These are phyloP conservation scores for Apogon hyalosoma DNA, from an alignment of 2,797 vertebrate species.

Conservation along the genomic window DNA sequence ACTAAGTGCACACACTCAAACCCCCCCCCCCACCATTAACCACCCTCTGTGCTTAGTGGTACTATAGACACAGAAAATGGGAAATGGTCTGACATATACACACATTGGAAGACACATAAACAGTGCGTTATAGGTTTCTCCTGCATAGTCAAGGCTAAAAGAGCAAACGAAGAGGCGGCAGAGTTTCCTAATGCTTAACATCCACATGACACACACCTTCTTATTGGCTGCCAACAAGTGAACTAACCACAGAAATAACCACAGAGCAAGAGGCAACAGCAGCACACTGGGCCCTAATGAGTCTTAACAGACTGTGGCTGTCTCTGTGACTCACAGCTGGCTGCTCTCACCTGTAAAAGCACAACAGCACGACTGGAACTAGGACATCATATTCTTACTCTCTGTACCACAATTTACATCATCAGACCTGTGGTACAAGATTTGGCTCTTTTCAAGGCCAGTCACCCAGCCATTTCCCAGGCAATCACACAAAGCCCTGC, in stretches of 20 bases:
- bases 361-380: constrained; percentile 56
- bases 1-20: constrained; percentile 45
- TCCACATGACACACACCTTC: constrained; percentile 49
- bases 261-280: constrained; percentile 34
- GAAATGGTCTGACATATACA: constrained; percentile 37
- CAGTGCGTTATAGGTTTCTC: constrained; percentile 17
- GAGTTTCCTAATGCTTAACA: constrained; percentile 46
- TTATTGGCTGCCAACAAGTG: constrained; percentile 47
- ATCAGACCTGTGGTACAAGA: constrained; percentile 51
- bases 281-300: constrained; percentile 56
- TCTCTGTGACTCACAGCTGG: constrained; percentile 57
- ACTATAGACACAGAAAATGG: constrained; percentile 41
- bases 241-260: constrained; percentile 63
- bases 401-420: constrained; percentile 43
- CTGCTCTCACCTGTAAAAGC: constrained; percentile 65
- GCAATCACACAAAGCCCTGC: constrained; percentile 66
- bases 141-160: constrained; percentile 30
- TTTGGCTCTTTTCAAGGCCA: constrained; percentile 58
- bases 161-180: constrained; percentile 39
- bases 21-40: constrained; percentile 51
- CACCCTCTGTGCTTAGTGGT: constrained; percentile 53
- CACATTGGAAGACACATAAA: constrained; percentile 31
- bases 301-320: constrained; percentile 53
- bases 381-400: constrained; percentile 54
- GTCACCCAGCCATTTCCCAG: constrained; percentile 63